phyloP scores from a whole-genome alignment of 1,140 invertebrate species.

The Camponotus pennsylvanicus region DNA sequence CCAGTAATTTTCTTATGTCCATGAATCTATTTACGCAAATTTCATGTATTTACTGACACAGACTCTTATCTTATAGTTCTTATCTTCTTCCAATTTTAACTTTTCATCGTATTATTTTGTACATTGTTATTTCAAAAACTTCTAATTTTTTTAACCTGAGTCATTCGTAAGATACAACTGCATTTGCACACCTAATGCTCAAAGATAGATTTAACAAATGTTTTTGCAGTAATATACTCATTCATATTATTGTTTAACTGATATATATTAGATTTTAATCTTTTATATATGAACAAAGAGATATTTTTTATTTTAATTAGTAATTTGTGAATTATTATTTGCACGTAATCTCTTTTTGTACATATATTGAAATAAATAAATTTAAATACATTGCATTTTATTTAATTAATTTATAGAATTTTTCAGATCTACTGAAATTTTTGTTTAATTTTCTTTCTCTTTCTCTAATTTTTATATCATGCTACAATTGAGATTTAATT shows the following conservation, averaged over 20 bases:
- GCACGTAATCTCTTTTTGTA: conserved; percentile 1
- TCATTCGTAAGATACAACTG: conserved; percentile 39
- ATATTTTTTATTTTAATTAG: neutral
- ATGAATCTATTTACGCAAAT: conserved; percentile 36
- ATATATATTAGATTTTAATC: conserved; percentile 3
- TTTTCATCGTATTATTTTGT: conserved; percentile 39
- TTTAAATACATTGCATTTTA: neutral
- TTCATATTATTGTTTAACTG: neutral
- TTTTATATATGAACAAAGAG: neutral
- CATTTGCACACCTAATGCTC: neutral
- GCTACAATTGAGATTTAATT: neutral
- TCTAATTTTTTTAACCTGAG: conserved; percentile 54
- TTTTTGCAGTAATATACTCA: neutral
- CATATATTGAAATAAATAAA: neutral
- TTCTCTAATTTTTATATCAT: neutral
- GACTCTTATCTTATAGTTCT: neutral
- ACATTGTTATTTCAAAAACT: conserved; percentile 42
- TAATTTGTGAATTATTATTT: conserved; percentile 17
- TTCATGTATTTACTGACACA: neutral
- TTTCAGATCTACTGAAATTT: neutral
- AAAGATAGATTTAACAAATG: neutral
- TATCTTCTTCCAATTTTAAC: conserved; percentile 11
- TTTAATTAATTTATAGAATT: neutral
- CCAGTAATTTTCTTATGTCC: conserved; percentile 6
- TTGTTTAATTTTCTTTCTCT: neutral